A percentile compares a stretch with the other conserved stretches of the same genome.
These are phyloP conservation scores for Willowsia nigromaculata DNA, from an alignment of 2,888 invertebrate genomes.

Conservation along the genomic window DNA sequence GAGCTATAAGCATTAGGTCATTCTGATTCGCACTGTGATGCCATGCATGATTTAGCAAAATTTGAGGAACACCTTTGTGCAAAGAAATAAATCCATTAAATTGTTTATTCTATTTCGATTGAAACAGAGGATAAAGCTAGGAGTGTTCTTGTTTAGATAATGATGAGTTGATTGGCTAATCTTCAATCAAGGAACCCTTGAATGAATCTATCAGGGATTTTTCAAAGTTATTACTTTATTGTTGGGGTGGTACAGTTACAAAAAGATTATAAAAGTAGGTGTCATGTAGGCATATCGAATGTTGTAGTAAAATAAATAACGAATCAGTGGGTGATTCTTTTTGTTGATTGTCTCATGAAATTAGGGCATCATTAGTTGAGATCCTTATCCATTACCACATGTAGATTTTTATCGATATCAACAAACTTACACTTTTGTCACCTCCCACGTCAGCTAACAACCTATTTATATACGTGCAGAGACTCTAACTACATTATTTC, in stretches of 20 bases:
- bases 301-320: not conserved
- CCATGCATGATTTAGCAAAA: not conserved
- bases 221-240: not conserved
- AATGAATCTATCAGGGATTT: not conserved
- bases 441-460: conserved; percentile 10
- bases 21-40: not conserved
- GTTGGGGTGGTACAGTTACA: not conserved
- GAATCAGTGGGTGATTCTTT: conserved; percentile 47
- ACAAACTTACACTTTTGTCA: conserved; percentile 6
- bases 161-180: conserved; percentile 57
- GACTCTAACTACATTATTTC: too few species aligned
- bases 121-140: not conserved
- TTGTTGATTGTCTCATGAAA: conserved; percentile 62
- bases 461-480: not conserved
- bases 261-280: conserved; percentile 15
- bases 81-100: not conserved
- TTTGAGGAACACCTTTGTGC: not conserved
- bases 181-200: conserved; percentile 39
- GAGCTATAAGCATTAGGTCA: not conserved
- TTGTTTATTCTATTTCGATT: not conserved
- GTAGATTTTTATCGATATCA: conserved; percentile 45
- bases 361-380: conserved; percentile 67
- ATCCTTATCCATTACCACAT: conserved; percentile 53
- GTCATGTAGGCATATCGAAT: not conserved
- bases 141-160: conserved; percentile 45